Evolutionary conservation across 2,888 invertebrate genomes (phyloP).

Genomic region (Cyclophora albipunctata): DNA sequence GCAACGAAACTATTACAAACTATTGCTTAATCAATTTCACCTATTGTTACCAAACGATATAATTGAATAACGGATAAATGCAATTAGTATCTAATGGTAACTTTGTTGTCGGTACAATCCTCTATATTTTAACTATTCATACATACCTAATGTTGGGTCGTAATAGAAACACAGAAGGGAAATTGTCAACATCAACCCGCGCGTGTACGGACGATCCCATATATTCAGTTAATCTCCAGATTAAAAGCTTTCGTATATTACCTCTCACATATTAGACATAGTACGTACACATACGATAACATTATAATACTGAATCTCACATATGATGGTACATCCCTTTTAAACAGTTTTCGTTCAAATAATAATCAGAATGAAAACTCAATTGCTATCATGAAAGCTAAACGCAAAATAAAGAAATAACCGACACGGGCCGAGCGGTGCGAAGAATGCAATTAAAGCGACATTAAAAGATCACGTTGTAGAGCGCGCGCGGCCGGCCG

Average conservation of each 20-base stretch:
- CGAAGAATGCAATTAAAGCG: constrained; percentile 65
- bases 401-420: constrained; percentile 40
- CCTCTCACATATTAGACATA: no score
- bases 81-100: constrained; percentile 13
- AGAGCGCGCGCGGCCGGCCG: constrained; percentile 37
- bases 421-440: constrained; percentile 27
- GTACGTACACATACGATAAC: background rate
- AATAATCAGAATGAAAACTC: constrained; percentile 16
- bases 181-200: no score
- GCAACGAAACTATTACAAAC: constrained; percentile 32
- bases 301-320: background rate
- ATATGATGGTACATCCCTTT: background rate
- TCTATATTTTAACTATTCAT: no score
- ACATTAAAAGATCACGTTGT: constrained; percentile 60
- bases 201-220: no score
- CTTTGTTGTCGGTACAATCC: background rate
- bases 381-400: constrained; percentile 34
- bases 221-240: no score
- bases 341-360: no score
- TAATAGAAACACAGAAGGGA: no score
- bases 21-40: constrained; percentile 37
- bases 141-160: no score
- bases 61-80: no score
- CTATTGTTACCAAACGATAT: constrained; percentile 10
- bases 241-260: no score